These are phyloP conservation scores for Linepithema humile DNA, from an alignment of 1,140 invertebrate species.

Conservation along the genomic window DNA sequence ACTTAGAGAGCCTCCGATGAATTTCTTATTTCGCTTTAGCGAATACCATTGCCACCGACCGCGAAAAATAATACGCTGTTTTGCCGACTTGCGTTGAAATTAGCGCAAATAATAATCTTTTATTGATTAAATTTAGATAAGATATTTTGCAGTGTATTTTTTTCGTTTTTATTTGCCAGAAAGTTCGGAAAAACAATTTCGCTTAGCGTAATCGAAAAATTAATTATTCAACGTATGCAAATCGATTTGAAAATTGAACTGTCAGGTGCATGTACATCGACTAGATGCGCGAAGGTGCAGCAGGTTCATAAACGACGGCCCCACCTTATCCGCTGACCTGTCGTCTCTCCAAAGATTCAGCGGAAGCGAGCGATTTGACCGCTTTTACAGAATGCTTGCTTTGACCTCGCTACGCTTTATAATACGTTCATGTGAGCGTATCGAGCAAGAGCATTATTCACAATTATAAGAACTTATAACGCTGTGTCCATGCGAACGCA, in stretches of 20 bases:
- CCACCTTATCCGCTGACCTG: slow-evolving; percentile 74
- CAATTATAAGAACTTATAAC: slow-evolving; percentile 54
- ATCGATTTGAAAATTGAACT: slow-evolving; percentile 65
- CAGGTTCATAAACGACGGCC: slow-evolving; percentile 72
- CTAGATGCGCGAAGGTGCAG: slow-evolving; percentile 71
- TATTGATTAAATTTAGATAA: too few species aligned
- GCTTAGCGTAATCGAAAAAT: neutral
- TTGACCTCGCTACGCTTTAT: slow-evolving; percentile 62
- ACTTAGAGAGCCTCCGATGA: slow-evolving; percentile 6
- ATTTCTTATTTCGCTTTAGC: neutral
- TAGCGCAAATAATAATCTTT: too few species aligned
- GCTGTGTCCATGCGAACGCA: neutral
- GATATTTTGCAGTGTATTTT: too few species aligned
- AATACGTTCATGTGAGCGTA: slow-evolving; percentile 62
- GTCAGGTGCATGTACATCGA: slow-evolving; percentile 57
- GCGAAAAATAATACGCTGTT: too few species aligned
- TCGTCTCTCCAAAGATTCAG: slow-evolving; percentile 58
- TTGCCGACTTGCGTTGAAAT: too few species aligned
- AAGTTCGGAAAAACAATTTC: neutral
- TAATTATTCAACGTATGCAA: slow-evolving; percentile 23
- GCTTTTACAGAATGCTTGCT: slow-evolving; percentile 68
- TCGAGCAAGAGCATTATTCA: slow-evolving; percentile 54
- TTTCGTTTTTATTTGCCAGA: neutral
- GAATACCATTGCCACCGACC: neutral
- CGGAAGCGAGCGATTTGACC: slow-evolving; percentile 70